phyloP scores from a whole-genome alignment of 1,140 invertebrate species.

The Diuraphis noxia region DNA sequence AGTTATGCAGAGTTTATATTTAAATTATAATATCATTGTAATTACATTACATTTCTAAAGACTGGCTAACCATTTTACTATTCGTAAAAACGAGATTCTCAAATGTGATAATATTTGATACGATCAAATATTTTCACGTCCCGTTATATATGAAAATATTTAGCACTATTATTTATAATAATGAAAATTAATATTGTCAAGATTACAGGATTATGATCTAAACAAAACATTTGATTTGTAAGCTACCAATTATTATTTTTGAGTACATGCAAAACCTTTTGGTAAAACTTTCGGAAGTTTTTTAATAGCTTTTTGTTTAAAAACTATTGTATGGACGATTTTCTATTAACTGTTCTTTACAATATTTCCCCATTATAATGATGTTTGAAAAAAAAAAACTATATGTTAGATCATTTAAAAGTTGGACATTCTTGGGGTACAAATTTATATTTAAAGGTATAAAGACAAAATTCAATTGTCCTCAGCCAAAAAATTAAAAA shows the following conservation, averaged over 20 bases:
- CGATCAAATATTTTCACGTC: background rate
- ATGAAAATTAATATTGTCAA: background rate
- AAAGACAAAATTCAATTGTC: background rate
- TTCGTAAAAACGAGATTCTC: background rate
- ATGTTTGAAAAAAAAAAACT: background rate
- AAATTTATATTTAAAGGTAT: background rate
- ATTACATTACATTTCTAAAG: background rate
- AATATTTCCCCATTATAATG: background rate
- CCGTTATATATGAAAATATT: background rate
- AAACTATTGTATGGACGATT: background rate
- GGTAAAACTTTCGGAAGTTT: background rate
- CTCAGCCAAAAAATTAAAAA: background rate
- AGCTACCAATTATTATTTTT: constrained; percentile 13
- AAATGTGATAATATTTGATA: background rate
- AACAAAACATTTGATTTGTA: background rate
- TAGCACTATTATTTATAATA: background rate
- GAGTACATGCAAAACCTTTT: background rate
- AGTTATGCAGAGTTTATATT: background rate
- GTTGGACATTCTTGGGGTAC: background rate
- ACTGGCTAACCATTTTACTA: background rate
- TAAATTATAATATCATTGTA: background rate
- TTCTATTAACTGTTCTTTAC: constrained; percentile 2
- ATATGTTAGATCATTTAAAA: background rate
- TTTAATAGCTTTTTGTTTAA: background rate
- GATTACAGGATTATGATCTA: background rate